phyloP scores from a whole-genome alignment of 2,113 vertebrate genomes.

The Sturnira hondurensis region DNA sequence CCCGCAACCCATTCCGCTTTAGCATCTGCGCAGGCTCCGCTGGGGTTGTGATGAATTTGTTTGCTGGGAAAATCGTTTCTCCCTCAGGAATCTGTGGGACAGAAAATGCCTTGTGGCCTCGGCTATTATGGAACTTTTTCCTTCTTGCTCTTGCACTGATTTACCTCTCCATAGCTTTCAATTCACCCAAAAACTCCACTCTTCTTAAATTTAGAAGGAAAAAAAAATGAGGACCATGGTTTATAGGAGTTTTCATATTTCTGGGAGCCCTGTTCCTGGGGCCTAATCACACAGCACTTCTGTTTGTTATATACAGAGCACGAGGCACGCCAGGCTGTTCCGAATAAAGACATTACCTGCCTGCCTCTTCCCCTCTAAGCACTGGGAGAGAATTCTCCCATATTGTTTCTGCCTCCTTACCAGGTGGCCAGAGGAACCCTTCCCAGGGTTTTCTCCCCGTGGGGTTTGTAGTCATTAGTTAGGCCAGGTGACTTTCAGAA shows the following conservation, averaged over 20 bases:
- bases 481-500: neutral
- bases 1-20: neutral
- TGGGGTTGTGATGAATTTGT: slow-evolving; percentile 24
- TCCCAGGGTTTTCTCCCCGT: neutral
- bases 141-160: slow-evolving; percentile 7
- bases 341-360: slow-evolving; percentile 42
- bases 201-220: neutral
- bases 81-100: neutral
- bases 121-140: neutral
- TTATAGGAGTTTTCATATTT: neutral
- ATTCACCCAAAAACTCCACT: neutral
- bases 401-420: slow-evolving; percentile 45
- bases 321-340: slow-evolving; percentile 10
- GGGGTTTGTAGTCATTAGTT: slow-evolving; percentile 39
- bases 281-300: neutral
- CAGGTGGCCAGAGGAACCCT: slow-evolving; percentile 33
- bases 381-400: neutral
- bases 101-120: slow-evolving; percentile 23
- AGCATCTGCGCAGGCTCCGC: neutral
- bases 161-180: neutral
- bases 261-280: neutral
- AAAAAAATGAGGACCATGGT: neutral
- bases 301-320: neutral
- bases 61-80: neutral
- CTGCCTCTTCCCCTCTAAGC: neutral